phyloP scores from a whole-genome alignment of 2,797 vertebrate genomes.

The Phataginus tricuspis region DNA sequence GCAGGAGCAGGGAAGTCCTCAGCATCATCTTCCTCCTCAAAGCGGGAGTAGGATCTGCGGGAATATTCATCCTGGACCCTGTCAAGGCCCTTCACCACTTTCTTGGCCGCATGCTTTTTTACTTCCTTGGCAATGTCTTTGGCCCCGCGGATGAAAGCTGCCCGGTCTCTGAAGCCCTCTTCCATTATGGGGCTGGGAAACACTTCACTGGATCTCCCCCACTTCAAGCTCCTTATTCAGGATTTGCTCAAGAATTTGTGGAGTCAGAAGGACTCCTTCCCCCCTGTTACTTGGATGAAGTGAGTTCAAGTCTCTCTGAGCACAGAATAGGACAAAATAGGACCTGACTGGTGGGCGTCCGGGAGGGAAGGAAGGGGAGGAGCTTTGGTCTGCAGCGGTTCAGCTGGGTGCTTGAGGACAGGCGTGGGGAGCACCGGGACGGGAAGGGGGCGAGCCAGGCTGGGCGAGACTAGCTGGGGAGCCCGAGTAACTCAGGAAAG shows the following conservation, averaged over 20 bases:
- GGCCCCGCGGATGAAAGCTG: conserved; percentile 96
- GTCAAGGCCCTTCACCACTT: conserved; percentile 93
- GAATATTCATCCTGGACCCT: conserved; percentile 95
- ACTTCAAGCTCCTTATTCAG: not conserved
- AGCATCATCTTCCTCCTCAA: conserved; percentile 95
- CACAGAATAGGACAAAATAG: not conserved
- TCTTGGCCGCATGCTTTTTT: conserved; percentile 94
- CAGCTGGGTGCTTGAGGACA: not conserved
- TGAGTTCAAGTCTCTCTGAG: not conserved
- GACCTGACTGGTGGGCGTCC: not conserved
- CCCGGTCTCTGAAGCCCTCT: conserved; percentile 93
- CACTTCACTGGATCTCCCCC: not conserved
- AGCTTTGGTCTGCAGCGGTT: not conserved
- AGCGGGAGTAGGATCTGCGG: conserved; percentile 94
- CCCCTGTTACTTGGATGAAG: not conserved
- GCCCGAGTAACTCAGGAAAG: conserved; percentile 48
- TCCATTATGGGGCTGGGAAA: conserved; percentile 89
- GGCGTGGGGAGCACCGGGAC: not conserved
- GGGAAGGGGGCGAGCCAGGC: not conserved
- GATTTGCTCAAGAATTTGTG: not conserved
- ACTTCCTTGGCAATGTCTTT: conserved; percentile 98
- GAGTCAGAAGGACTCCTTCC: not conserved
- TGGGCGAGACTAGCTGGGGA: not conserved
- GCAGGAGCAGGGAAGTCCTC: conserved; percentile 86
- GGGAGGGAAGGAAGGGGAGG: not conserved